Conservation (phyloP, 2,888 invertebrate species). For the Lysandra coridon region DNA sequence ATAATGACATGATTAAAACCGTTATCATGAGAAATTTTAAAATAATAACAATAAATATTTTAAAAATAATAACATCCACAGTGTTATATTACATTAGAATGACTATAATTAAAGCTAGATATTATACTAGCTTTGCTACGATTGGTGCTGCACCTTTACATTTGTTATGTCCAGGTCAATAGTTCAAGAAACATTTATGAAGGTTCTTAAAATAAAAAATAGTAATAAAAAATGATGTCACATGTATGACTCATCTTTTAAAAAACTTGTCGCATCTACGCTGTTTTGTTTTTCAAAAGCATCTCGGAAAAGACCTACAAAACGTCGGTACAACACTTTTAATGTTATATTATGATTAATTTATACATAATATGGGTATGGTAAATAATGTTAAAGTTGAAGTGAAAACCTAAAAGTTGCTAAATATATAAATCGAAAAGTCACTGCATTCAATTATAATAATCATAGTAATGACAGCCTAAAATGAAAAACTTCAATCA, state of each 20-base stretch:
- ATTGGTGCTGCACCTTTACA: slow-evolving; percentile 43
- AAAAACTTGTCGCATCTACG: slow-evolving; percentile 17
- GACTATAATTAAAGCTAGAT: neutral
- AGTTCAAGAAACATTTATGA: slow-evolving; percentile 57
- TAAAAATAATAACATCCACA: neutral
- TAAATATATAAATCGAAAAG: no score
- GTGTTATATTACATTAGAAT: neutral
- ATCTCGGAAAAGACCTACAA: neutral
- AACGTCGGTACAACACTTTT: neutral
- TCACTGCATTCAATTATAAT: no score
- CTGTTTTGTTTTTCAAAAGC: neutral
- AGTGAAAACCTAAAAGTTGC: no score
- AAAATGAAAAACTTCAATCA: neutral
- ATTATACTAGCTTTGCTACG: neutral
- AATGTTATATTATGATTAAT: no score
- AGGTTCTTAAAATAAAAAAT: slow-evolving; percentile 37
- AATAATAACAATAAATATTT: no score
- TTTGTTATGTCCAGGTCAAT: slow-evolving; percentile 65
- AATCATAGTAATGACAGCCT: slow-evolving; percentile 38
- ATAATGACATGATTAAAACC: no score
- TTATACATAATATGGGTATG: no score
- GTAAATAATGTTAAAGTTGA: no score
- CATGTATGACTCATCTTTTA: slow-evolving; percentile 61
- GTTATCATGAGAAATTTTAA: no score
- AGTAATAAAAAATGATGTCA: slow-evolving; percentile 76